These are phyloP conservation scores for Lipotes vexillifer DNA, from an alignment of 2,113 vertebrate genomes.

Conservation along the genomic window DNA sequence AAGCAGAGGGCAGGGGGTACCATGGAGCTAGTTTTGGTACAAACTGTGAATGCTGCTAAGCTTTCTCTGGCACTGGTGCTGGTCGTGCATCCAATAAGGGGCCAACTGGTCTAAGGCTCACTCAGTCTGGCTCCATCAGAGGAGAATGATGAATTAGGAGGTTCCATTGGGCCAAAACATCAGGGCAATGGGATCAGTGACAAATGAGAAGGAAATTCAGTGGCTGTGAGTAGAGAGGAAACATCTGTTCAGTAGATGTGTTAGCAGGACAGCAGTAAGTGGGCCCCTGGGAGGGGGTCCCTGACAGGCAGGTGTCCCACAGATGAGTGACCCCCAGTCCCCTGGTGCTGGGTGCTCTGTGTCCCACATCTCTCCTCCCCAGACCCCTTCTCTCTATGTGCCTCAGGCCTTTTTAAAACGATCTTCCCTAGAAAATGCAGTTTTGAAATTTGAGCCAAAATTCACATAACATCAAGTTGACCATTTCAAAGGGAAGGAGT, in stretches of 20 bases:
- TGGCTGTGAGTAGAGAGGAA: background rate
- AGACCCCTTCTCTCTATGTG: background rate
- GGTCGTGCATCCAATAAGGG: accelerated
- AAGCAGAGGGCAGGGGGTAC: accelerated
- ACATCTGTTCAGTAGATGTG: accelerated
- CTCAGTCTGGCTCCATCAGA: background rate
- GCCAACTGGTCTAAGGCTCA: accelerated
- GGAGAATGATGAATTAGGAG: background rate
- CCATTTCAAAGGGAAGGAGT: accelerated
- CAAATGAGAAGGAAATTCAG: accelerated
- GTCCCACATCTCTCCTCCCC: background rate
- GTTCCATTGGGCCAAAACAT: accelerated
- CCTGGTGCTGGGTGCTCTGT: accelerated
- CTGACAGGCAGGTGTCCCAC: background rate
- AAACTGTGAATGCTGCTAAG: accelerated
- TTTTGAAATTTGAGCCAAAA: background rate
- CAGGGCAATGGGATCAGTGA: accelerated
- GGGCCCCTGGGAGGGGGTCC: accelerated
- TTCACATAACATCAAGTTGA: background rate
- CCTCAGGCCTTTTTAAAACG: background rate
- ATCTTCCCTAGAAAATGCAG: background rate
- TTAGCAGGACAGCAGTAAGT: accelerated
- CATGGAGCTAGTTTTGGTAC: accelerated
- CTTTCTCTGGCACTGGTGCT: accelerated
- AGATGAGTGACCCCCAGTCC: background rate